Evolutionary conservation across 2,888 invertebrate species (phyloP), one percentile per base, ranked within the genome.

Genomic region (Lepidocyrtoides sp.): DNA sequence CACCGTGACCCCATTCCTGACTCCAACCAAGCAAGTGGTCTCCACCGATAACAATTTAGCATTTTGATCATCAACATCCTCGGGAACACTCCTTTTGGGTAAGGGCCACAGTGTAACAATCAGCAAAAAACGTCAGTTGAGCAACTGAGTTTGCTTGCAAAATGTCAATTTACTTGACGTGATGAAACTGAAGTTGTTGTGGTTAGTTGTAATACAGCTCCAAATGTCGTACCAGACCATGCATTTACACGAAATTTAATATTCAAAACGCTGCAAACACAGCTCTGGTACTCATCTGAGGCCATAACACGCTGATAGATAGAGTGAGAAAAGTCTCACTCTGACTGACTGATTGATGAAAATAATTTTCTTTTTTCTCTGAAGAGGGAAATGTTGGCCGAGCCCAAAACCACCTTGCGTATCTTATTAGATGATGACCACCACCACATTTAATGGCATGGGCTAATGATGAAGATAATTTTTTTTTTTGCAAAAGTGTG

Each of bases 221-320:
- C 93, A 92, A 97, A 97, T 98, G 98, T 98, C 98, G 98, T 99
- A 99, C 99, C 98, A 98, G 98, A 99, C 98, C 98, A 98, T 99
- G 99, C 99, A 99, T 99, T 99, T 99, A 99, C 99, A 99, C 97
- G 96, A 96, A 91, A 93, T 82, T 83, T 72, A 90, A 92, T 82
- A 81, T 57, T 69, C 95, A 95, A 95, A 95, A 96, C 96, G 95
- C 96, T 98, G 98, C 98, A 98, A 98, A 98, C 98, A 98, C 99
- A 98, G 98, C 97, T 97, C 98, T 98, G 98, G 98, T 98, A 98
- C 98, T 98, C 97, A 97, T 97, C 97, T 98, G 93, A 91, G 91
- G 94, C 94, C 94, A 93, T 93, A 92, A 26, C 86, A 91, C 83
- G 91, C 72, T 81, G 79, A 81, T 26, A 72, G n/a, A 72, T 17